These are phyloP conservation scores for Leptobrachium leishanense DNA, from an alignment of 2,113 vertebrate species.

Conservation along the genomic window DNA sequence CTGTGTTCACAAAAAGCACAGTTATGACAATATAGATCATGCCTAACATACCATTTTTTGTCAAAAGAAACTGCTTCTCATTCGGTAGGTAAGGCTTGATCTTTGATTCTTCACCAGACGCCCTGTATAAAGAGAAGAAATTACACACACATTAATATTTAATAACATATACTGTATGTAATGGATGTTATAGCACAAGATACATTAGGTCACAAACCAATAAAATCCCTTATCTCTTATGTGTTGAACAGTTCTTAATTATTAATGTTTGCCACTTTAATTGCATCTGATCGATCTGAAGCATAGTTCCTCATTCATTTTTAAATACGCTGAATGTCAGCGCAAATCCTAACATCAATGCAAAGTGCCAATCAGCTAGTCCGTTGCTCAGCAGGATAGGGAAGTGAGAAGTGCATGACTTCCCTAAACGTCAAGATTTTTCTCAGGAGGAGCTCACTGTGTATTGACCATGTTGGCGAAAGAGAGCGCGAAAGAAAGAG, in stretches of 20 bases:
- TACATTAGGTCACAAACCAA: neutral
- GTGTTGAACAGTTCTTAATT: neutral
- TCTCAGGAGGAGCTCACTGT: too few relatives aligned
- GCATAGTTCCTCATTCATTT: neutral
- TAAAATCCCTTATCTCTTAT: neutral
- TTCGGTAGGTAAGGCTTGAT: constrained; percentile 91
- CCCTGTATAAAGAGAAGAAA: constrained; percentile 70
- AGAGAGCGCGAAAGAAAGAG: too few relatives aligned
- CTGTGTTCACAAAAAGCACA: too few relatives aligned
- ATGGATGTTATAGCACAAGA: too few relatives aligned
- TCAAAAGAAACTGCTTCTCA: constrained; percentile 95
- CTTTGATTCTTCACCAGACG: constrained; percentile 89
- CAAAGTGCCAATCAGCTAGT: too few relatives aligned
- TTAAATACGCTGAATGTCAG: neutral
- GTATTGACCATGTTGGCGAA: too few relatives aligned
- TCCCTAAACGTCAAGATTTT: too few relatives aligned
- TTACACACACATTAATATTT: neutral
- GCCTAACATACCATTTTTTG: constrained; percentile 85
- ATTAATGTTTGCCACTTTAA: neutral
- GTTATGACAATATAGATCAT: too few relatives aligned
- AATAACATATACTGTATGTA: too few relatives aligned
- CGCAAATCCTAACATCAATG: neutral
- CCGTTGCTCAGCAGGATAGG: too few relatives aligned
- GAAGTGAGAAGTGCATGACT: too few relatives aligned
- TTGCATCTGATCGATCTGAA: neutral